Conservation (phyloP, 2,888 invertebrate species). For the Pelosia muscerda region DNA sequence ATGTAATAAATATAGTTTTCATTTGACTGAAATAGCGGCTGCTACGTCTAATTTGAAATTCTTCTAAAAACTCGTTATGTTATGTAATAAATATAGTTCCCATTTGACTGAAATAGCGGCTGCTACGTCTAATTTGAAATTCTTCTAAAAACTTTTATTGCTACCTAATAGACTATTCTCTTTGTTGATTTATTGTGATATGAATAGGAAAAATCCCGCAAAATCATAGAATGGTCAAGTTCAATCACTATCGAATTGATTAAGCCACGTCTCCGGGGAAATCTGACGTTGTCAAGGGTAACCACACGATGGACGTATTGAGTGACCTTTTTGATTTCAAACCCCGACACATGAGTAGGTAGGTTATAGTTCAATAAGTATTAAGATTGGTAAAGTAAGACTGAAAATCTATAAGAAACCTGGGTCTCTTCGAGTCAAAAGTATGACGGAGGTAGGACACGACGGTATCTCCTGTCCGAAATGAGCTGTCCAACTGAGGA, state of each 20-base stretch:
- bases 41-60: not conserved
- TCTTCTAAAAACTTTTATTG: not conserved
- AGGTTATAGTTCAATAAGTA: no score
- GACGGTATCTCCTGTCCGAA: no score
- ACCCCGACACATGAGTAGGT: not conserved
- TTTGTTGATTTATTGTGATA: not conserved
- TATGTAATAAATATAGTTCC: no score
- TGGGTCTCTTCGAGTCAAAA: no score
- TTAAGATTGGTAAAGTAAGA: no score
- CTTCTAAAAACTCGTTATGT: not conserved
- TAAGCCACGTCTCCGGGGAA: slow-evolving; percentile 61
- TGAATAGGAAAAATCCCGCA: slow-evolving; percentile 2
- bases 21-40: no score
- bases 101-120: no score
- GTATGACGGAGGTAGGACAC: no score
- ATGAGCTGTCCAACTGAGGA: no score
- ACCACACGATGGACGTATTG: slow-evolving; percentile 20
- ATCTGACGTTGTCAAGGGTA: slow-evolving; percentile 55
- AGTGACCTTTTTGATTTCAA: slow-evolving; percentile 10
- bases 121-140: no score
- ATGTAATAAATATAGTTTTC: no score
- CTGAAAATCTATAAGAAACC: no score
- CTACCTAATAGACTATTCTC: not conserved
- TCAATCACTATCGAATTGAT: slow-evolving; percentile 40
- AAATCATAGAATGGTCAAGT: slow-evolving; percentile 37